phyloP scores from a whole-genome alignment of 2,113 vertebrate species.

The Passer montanus region DNA sequence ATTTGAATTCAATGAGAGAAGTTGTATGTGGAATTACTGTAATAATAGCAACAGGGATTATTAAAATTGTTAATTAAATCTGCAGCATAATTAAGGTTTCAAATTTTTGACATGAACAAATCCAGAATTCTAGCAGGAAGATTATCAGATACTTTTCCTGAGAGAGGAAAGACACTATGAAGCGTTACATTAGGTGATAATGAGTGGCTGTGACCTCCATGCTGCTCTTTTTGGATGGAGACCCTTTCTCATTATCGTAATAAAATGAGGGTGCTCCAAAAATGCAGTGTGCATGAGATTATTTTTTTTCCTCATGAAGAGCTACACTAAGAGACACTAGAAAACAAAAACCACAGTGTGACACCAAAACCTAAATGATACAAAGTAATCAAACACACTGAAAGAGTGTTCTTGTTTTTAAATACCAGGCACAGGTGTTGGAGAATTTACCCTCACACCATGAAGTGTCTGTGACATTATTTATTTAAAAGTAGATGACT shows the following conservation, averaged over 20 bases:
- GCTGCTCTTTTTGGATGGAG: not conserved
- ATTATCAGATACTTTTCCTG: not conserved
- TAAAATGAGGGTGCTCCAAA: not conserved
- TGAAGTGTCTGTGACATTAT: conserved; percentile 42
- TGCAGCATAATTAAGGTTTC: not conserved
- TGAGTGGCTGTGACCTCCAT: not conserved
- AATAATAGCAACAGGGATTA: not conserved
- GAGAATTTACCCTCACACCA: not conserved
- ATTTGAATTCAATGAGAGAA: not conserved
- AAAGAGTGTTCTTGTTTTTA: not conserved
- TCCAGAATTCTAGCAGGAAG: not conserved
- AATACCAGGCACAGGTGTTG: not conserved
- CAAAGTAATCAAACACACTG: not conserved
- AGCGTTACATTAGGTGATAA: not conserved
- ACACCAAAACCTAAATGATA: not conserved
- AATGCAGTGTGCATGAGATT: not conserved
- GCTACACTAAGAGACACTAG: not conserved
- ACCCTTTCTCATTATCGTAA: not conserved
- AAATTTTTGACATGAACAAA: not conserved
- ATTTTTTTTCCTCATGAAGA: not conserved
- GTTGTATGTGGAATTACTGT: not conserved
- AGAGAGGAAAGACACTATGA: not conserved
- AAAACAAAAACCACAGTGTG: not conserved
- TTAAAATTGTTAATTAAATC: not conserved
- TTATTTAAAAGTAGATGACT: conserved; percentile 50